phyloP scores from a whole-genome alignment of 2,797 vertebrate genomes.

The Chloroceryle inda region DNA sequence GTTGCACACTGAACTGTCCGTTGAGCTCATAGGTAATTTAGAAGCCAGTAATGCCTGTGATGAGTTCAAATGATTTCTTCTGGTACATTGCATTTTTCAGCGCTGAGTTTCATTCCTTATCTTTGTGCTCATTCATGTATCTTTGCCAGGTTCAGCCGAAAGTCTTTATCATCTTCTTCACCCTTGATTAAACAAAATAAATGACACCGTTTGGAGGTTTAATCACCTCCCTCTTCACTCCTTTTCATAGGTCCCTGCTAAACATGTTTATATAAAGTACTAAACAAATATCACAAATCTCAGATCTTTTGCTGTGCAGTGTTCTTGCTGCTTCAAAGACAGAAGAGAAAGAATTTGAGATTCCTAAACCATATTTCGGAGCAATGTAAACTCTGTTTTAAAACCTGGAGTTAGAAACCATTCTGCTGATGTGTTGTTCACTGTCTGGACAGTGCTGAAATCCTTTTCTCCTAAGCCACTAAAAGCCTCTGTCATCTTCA shows the following conservation, averaged over 20 bases:
- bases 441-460: neutral
- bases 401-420: neutral
- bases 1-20: neutral
- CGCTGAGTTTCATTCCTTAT: neutral
- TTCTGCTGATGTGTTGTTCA: neutral
- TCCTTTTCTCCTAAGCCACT: neutral
- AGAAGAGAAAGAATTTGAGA: neutral
- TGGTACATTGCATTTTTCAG: neutral
- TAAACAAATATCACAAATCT: neutral
- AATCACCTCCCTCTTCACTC: neutral
- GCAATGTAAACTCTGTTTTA: neutral
- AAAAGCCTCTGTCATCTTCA: neutral
- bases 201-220: neutral
- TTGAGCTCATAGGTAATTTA: constrained; percentile 27
- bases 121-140: neutral
- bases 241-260: neutral
- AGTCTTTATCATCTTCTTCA: neutral
- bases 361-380: neutral
- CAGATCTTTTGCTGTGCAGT: neutral
- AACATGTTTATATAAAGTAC: neutral
- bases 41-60: neutral
- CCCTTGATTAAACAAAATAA: constrained; percentile 29
- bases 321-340: neutral
- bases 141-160: neutral
- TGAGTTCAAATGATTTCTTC: neutral